Evolutionary conservation across 2,797 vertebrate species (phyloP).

Genomic region (Florisuga fusca): DNA sequence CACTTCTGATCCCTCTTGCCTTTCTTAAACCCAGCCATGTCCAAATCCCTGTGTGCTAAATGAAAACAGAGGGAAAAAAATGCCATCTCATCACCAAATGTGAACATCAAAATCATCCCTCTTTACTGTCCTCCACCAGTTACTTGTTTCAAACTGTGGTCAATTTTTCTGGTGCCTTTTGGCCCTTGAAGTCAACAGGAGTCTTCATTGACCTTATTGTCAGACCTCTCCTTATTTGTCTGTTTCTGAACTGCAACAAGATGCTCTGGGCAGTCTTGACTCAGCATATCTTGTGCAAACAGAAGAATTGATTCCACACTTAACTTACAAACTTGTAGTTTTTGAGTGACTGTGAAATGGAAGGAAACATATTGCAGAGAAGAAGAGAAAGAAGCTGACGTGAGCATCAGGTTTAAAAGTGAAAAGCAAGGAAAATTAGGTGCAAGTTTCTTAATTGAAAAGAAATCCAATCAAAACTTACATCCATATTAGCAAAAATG

Average conservation of each 20-base stretch:
- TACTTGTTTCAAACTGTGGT: neutral
- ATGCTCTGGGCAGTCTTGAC: neutral
- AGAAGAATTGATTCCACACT: neutral
- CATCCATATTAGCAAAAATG: constrained; percentile 1
- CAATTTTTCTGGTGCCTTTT: neutral
- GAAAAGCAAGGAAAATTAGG: neutral
- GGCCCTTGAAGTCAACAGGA: neutral
- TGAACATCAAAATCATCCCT: neutral
- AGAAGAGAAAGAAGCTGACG: neutral
- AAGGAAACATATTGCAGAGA: neutral
- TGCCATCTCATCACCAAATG: neutral
- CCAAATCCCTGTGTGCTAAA: neutral
- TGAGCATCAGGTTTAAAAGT: neutral
- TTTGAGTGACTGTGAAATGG: neutral
- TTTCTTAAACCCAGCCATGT: neutral
- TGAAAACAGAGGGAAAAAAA: neutral
- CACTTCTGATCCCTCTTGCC: neutral
- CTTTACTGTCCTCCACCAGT: neutral
- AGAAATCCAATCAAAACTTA: neutral
- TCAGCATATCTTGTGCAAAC: neutral
- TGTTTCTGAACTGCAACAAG: neutral
- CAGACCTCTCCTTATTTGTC: neutral
- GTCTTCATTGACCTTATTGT: neutral
- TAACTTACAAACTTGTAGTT: neutral
- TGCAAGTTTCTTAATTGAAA: neutral